Evolutionary conservation across 2,888 invertebrate species (phyloP).

Genomic region (Eulithis prunata): DNA sequence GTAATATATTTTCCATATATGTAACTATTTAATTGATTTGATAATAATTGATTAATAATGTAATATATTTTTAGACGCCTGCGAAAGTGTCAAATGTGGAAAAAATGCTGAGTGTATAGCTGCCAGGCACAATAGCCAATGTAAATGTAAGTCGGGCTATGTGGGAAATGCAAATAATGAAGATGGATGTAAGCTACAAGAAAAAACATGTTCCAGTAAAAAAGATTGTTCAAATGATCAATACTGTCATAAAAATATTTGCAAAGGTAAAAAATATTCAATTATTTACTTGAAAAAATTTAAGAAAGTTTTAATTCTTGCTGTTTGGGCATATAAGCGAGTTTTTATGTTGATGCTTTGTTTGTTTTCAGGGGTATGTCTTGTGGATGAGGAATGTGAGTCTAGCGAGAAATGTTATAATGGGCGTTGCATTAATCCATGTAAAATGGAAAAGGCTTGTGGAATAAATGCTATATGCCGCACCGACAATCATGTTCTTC

Average conservation of each 20-base stretch:
- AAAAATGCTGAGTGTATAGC: constrained; percentile 93
- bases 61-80: constrained; percentile 85
- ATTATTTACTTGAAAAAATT: not conserved
- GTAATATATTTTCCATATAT: not conserved
- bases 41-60: constrained; percentile 5
- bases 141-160: constrained; percentile 91
- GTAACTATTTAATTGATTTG: not conserved
- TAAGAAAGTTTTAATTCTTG: not conserved
- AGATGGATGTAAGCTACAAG: constrained; percentile 90
- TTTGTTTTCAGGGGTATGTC: constrained; percentile 87
- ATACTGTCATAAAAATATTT: constrained; percentile 91
- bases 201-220: constrained; percentile 88
- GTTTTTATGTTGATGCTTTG: not conserved
- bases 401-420: constrained; percentile 91
- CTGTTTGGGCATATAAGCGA: too few species aligned
- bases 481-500: constrained; percentile 88
- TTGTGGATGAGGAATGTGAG: constrained; percentile 91
- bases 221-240: constrained; percentile 90
- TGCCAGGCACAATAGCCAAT: constrained; percentile 89
- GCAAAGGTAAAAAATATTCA: constrained; percentile 86
- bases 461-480: constrained; percentile 93
- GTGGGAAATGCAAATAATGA: constrained; percentile 90
- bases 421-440: constrained; percentile 93
- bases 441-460: constrained; percentile 89
- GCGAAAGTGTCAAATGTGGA: constrained; percentile 91